Evolutionary conservation across 2,113 vertebrate species (phyloP).

Genomic region (Cavia porcellus): DNA sequence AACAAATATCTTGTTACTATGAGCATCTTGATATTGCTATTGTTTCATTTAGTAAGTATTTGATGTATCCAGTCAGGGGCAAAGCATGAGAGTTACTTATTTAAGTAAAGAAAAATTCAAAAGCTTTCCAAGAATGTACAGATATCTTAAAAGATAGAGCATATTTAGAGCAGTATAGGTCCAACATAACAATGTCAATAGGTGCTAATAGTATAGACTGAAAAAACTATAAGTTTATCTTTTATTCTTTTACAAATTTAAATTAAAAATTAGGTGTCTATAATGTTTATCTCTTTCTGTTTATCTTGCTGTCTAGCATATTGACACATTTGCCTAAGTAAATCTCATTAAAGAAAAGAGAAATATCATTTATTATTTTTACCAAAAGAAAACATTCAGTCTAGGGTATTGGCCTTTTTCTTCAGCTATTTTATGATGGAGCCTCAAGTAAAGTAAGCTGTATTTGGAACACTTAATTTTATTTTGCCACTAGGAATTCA

Average conservation of each 20-base stretch:
- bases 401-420: background rate
- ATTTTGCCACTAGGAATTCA: background rate
- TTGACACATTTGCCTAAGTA: background rate
- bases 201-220: background rate
- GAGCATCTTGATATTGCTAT: background rate
- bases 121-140: background rate
- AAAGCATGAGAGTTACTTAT: background rate
- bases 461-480: background rate
- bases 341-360: slow-evolving; percentile 17
- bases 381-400: background rate
- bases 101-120: background rate
- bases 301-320: background rate
- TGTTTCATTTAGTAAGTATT: background rate
- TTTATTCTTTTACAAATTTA: background rate
- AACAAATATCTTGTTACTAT: background rate
- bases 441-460: background rate
- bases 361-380: background rate
- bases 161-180: background rate
- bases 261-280: background rate
- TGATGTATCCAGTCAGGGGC: background rate
- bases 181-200: background rate
- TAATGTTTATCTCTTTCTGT: background rate
- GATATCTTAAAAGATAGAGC: background rate
- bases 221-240: background rate
- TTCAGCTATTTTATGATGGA: background rate